Evolutionary conservation across 2,113 vertebrate species (phyloP).

Genomic region (Leucosticte australis): DNA sequence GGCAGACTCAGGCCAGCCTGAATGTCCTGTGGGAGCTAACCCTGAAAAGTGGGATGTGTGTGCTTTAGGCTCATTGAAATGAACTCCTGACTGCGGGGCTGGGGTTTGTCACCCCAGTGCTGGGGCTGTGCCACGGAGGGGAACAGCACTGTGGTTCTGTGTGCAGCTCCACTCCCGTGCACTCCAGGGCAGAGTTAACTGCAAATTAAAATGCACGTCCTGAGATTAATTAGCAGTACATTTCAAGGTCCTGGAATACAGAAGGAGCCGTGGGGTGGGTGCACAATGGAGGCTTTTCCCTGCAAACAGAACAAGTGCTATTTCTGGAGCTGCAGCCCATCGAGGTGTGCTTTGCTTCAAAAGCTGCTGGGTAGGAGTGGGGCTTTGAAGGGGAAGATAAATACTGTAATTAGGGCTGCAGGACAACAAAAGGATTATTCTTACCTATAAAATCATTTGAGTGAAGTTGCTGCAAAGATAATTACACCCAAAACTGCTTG

Average conservation of each 20-base stretch:
- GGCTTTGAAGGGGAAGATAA: constrained; percentile 13
- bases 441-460: constrained; percentile 21
- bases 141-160: not conserved
- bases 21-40: rapidly evolving
- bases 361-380: not conserved
- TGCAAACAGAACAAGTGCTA: not conserved
- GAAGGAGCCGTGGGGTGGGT: not conserved
- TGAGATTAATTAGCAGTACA: constrained; percentile 33
- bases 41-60: not conserved
- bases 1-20: not conserved
- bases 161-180: not conserved
- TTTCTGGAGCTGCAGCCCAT: not conserved
- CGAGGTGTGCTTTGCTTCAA: not conserved
- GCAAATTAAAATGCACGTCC: not conserved
- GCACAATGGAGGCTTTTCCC: not conserved
- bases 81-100: not conserved
- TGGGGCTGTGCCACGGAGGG: not conserved
- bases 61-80: not conserved
- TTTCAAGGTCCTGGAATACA: not conserved
- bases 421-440: constrained; percentile 49
- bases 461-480: constrained; percentile 8
- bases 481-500: constrained; percentile 25
- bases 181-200: not conserved
- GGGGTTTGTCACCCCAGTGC: not conserved
- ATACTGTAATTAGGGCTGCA: constrained; percentile 6